Evolutionary conservation across 1,140 invertebrate species (phyloP), one percentile per base, ranked within the genome.

Genomic region (Antheraea mylitta): DNA sequence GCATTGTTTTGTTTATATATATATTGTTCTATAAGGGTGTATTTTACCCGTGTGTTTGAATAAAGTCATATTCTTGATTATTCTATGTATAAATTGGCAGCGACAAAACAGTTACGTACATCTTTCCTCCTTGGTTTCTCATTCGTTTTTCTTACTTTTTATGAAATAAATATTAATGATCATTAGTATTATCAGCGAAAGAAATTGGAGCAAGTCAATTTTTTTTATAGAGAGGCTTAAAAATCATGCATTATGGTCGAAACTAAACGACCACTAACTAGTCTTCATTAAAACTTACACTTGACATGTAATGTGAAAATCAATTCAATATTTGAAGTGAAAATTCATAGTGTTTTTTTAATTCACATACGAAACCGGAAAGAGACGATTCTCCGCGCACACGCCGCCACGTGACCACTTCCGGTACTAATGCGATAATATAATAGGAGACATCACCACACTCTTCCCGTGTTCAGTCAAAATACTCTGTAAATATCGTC

Each of bases 381-480:
- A 79, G 76, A 81, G 80, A 60, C 81, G 82, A 88, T 91, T 91
- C 81, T 83, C 66, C 68, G 80, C 83, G 83, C 89, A 87, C 87
- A 82, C 83, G 81, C 75, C 84, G 81, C 73, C 88, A 89, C 86
- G 85, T 79, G 89, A 53, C 75, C 81, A 75, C 83, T 91, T 92
- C 91, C 90, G 89, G 64, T 81, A 75, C 71, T 89, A 91, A 91
- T 88, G 83, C 80, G 83, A 81, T 88, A 84, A 88, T 79, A 91
- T 86, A 91, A 91, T 91, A 88, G 83, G 89, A 79, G 89, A 91
- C 87, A 82, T 90, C 89, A 83, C 89, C 81, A 68, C 67, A 75
- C 70, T 71, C 68, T 75, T 75, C 70, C 75, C 72, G 66, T 71
- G 58, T 74, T 78, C 76, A 77, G 45, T 73, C 42, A 67, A 79